phyloP scores from a whole-genome alignment of 2,797 vertebrate genomes.

The Urophycis tenuis region DNA sequence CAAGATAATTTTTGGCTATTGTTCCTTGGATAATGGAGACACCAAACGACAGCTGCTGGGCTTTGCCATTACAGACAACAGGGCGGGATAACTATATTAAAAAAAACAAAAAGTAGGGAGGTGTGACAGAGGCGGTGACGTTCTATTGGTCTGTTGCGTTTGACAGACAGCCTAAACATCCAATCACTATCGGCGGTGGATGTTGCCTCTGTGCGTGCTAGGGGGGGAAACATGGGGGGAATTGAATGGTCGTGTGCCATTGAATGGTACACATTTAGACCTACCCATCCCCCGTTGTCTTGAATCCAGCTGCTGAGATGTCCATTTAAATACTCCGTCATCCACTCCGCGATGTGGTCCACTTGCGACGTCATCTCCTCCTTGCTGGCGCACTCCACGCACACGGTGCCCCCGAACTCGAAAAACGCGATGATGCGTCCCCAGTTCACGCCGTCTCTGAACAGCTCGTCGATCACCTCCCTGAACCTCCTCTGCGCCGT shows the following conservation, averaged over 20 bases:
- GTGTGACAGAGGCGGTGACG: slow-evolving; percentile 60
- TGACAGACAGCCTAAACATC: slow-evolving; percentile 50
- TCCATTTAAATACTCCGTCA: slow-evolving; percentile 97
- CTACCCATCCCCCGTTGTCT: slow-evolving; percentile 98
- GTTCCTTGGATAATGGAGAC: slow-evolving; percentile 10
- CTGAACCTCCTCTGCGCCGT: slow-evolving; percentile 85
- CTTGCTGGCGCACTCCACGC: slow-evolving; percentile 87
- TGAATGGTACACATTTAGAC: slow-evolving; percentile 58
- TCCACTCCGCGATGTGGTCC: slow-evolving; percentile 90
- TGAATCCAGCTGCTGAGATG: slow-evolving; percentile 93
- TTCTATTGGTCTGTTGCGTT: slow-evolving; percentile 48
- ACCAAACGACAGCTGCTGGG: slow-evolving; percentile 38
- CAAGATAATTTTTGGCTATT: slow-evolving; percentile 12
- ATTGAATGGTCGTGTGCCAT: too few species aligned
- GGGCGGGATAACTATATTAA: slow-evolving; percentile 12
- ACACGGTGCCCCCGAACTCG: slow-evolving; percentile 94
- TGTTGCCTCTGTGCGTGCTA: slow-evolving; percentile 21
- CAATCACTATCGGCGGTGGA: slow-evolving; percentile 42
- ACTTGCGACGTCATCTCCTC: slow-evolving; percentile 89
- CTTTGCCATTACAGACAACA: slow-evolving; percentile 33
- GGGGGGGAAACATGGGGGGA: not conserved
- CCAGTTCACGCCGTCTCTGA: slow-evolving; percentile 97
- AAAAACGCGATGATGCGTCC: slow-evolving; percentile 98
- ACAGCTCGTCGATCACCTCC: slow-evolving; percentile 94
- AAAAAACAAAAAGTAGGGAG: slow-evolving; percentile 58